These are phyloP conservation scores for Rattus norvegicus DNA, from an alignment of 2,113 vertebrate species.

Conservation along the genomic window GRCr8 NC_086023.1:80599001-80599500, in stretches of 20 bases:
- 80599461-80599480: constrained; percentile 25
- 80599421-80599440: neutral
- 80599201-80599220: too few relatives aligned
- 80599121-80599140: too few relatives aligned
- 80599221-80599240: too few relatives aligned
- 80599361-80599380: neutral
- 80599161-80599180: too few relatives aligned
- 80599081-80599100: too few relatives aligned
- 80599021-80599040: neutral
- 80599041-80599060: neutral
- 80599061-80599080: too few relatives aligned
- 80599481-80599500: neutral
- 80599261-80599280: neutral
- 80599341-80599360: neutral
- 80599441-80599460: neutral
- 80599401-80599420: neutral
- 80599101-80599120: too few relatives aligned
- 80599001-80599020: neutral
- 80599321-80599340: neutral
- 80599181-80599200: too few relatives aligned
- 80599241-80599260: too few relatives aligned
- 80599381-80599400: neutral
- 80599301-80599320: neutral
- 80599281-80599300: neutral
- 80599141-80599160: too few relatives aligned